Evolutionary conservation across 2,888 invertebrate genomes (phyloP).

Genomic region (Euphydryas editha): DNA sequence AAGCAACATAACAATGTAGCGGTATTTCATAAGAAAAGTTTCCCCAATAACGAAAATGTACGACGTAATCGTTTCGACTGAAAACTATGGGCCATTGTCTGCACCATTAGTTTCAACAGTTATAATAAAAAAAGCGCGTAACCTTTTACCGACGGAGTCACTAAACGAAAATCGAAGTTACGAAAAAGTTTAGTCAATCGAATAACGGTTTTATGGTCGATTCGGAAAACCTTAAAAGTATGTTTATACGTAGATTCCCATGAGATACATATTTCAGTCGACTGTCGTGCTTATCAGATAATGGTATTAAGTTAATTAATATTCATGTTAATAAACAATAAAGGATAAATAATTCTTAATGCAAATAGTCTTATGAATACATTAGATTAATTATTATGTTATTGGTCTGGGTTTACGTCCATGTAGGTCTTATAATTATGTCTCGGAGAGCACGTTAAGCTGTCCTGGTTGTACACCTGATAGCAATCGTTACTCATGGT

Average conservation of each 20-base stretch:
- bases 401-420: too few relatives aligned
- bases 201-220: not conserved
- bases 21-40: slow-evolving; percentile 1
- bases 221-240: not conserved
- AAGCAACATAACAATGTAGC: not conserved
- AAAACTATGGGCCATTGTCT: slow-evolving; percentile 8
- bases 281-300: not conserved
- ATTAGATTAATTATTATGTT: too few relatives aligned
- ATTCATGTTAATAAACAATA: not conserved
- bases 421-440: too few relatives aligned
- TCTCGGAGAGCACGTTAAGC: too few relatives aligned
- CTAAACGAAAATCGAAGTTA: not conserved
- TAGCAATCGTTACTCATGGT: too few relatives aligned
- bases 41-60: not conserved
- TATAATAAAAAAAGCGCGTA: slow-evolving; percentile 1
- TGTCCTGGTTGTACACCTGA: too few relatives aligned
- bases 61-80: not conserved
- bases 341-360: not conserved
- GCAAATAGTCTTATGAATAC: too few relatives aligned
- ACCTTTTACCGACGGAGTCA: not conserved
- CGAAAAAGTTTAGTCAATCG: not conserved
- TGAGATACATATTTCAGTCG: not conserved
- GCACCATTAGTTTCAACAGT: not conserved
- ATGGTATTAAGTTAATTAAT: not conserved
- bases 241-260: not conserved